Evolutionary conservation across 2,888 invertebrate species (phyloP), one percentile per base, ranked within the genome.

Genomic region (Nemurella pictetii): DNA sequence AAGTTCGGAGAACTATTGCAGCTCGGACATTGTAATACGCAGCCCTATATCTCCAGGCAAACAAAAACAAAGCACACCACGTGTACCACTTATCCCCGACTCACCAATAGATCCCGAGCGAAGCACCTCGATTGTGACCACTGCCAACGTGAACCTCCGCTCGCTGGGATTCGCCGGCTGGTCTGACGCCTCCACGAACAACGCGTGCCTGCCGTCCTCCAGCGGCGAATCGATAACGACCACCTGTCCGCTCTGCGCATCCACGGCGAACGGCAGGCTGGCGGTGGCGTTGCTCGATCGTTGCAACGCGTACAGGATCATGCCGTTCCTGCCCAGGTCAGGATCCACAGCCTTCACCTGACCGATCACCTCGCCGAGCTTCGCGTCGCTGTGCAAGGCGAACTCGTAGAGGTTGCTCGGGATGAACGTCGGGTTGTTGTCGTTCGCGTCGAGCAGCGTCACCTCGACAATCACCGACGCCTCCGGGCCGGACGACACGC

Each of bases 351-450:
- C 97, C 88, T 94, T 93, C 0, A 97, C 91, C 89, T 94, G 94
- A 0, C 97, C 97, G 74, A 97, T 93, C 30, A 93, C 91, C n/a
- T 94, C 93, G 0, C 95, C 95, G 36, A 94, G 90, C 86, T 93
- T 92, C 0, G 94, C 93, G 85, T 95, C 94, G 0, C 94, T 93
- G 84, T 93, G 93, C 0, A 96, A 93, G 82, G 92, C 91, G 88
- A 97, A 96, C 88, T 96, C 95, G 88, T 97, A 97, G 4, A 97
- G 91, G 89, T 97, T 97, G 85, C 94, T 95, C 2, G 96, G 95
- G 29, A 96, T 93, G 88, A 97, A 98, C 30, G 94, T 94, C 0
- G 98, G 98, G 88, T 96, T 96, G 88, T 98, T 97, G 89, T 98
- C 98, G 89, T 98, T 98, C 25, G 97, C 96, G 89, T 98, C 98